Evolutionary conservation across 2,888 invertebrate genomes (phyloP).

Genomic region (Strigamia transsilvanica): DNA sequence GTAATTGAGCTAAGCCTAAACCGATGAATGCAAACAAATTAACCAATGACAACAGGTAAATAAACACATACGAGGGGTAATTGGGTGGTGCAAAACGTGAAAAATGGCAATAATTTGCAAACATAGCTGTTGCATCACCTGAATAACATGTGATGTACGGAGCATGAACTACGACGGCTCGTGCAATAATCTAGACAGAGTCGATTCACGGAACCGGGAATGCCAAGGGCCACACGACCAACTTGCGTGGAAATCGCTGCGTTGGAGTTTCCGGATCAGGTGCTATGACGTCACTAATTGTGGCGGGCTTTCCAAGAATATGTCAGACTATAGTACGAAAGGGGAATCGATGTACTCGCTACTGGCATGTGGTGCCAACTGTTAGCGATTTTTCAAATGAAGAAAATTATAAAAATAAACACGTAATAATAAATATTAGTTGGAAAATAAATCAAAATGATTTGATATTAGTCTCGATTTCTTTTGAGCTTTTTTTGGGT

Average conservation of each 20-base stretch:
- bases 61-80: not conserved
- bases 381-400: not conserved
- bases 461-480: no score
- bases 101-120: not conserved
- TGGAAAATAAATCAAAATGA: no score
- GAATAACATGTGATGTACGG: conserved; percentile 14
- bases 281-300: not conserved
- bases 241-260: not conserved
- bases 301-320: not conserved
- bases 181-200: not conserved
- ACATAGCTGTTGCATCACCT: not conserved
- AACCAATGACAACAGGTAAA: not conserved
- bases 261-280: not conserved
- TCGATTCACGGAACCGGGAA: conserved; percentile 27
- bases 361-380: not conserved
- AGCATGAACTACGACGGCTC: not conserved
- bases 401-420: no score
- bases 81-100: not conserved
- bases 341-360: not conserved
- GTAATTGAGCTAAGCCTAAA: not conserved
- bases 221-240: conserved; percentile 4
- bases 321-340: not conserved
- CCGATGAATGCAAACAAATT: not conserved
- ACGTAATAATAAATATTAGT: no score
- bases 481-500: no score